phyloP scores from a whole-genome alignment of 2,113 vertebrate species.

The Pardalotus punctatus region DNA sequence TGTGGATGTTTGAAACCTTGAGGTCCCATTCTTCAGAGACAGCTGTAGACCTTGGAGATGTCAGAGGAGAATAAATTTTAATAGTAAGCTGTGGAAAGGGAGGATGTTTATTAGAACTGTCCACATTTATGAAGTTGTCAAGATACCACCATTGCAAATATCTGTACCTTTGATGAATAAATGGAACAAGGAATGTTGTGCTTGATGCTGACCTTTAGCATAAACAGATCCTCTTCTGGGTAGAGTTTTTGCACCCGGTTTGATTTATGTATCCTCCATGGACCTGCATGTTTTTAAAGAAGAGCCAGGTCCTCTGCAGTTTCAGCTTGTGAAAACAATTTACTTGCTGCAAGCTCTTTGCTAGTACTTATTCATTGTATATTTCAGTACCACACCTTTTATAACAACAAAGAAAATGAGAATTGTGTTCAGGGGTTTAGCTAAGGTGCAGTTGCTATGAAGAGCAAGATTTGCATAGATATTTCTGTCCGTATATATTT shows the following conservation, averaged over 20 bases:
- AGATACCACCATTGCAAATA: not conserved
- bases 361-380: not conserved
- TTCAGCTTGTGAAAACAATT: not conserved
- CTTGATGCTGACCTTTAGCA: not conserved
- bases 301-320: not conserved
- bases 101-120: not conserved
- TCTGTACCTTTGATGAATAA: not conserved
- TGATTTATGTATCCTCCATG: not conserved
- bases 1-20: not conserved
- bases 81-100: not conserved
- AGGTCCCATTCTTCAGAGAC: not conserved
- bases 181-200: not conserved
- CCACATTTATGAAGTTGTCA: not conserved
- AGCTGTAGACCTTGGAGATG: not conserved
- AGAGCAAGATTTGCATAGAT: not conserved
- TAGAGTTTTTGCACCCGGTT: not conserved
- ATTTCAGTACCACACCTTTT: not conserved
- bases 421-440: not conserved
- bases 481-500: not conserved
- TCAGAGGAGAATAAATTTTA: not conserved
- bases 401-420: not conserved
- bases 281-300: not conserved
- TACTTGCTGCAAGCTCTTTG: not conserved
- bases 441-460: not conserved
- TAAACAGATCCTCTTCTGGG: not conserved